Conservation (phyloP, 2,797 vertebrate genomes). For the Lacerta bilineata region DNA sequence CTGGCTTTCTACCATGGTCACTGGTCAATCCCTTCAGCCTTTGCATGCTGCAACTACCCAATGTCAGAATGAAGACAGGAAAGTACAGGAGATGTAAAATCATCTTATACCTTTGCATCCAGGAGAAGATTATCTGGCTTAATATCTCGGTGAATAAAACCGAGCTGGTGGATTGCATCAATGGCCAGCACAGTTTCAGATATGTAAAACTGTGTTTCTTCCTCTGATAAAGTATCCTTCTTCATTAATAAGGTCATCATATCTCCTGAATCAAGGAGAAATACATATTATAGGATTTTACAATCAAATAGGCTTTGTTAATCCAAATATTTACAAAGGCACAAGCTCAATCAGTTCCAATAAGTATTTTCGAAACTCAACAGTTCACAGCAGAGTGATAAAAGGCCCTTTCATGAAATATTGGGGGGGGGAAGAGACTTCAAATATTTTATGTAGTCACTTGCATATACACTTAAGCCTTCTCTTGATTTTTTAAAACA, state of each 20-base stretch:
- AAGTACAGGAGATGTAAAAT: not conserved
- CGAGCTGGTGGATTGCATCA: slow-evolving; percentile 98
- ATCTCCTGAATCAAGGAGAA: slow-evolving; percentile 85
- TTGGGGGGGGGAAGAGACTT: no score
- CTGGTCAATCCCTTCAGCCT: not conserved
- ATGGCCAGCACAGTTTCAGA: slow-evolving; percentile 97
- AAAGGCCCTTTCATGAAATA: not conserved
- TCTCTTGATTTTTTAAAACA: not conserved
- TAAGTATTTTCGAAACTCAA: not conserved
- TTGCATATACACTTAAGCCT: not conserved
- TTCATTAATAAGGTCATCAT: slow-evolving; percentile 96
- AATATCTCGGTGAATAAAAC: slow-evolving; percentile 98
- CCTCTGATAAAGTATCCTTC: slow-evolving; percentile 94
- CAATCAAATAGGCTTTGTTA: not conserved
- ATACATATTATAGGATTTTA: slow-evolving; percentile 24
- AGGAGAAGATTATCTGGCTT: slow-evolving; percentile 98
- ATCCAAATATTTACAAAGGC: not conserved
- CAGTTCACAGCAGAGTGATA: not conserved
- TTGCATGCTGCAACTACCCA: not conserved
- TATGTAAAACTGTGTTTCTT: slow-evolving; percentile 98
- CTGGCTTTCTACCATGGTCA: not conserved
- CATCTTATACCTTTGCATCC: slow-evolving; percentile 89
- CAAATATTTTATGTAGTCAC: not conserved
- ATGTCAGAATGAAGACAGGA: not conserved
- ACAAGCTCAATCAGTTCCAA: not conserved